A percentile compares a stretch with the other conserved stretches of the same genome.
These are phyloP conservation scores for Albula goreensis DNA, from an alignment of 2,113 vertebrate species.

Conservation along the genomic window DNA sequence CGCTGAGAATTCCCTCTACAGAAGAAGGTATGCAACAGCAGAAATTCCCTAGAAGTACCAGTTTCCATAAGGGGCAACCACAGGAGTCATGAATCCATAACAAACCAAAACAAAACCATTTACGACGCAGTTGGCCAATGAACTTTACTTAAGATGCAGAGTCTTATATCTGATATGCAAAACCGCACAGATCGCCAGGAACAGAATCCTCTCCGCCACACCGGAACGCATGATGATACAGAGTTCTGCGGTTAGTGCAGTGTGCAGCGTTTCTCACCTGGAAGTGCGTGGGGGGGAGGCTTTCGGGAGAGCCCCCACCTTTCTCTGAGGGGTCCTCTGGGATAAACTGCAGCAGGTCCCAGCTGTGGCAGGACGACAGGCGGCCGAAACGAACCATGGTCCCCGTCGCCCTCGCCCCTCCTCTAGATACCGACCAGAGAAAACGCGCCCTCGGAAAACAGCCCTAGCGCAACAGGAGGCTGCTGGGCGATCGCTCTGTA, in stretches of 20 bases:
- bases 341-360: slow-evolving; percentile 67
- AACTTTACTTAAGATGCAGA: too few relatives aligned
- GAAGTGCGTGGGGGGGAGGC: slow-evolving; percentile 19
- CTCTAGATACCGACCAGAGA: not conserved
- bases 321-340: slow-evolving; percentile 45
- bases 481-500: not conserved
- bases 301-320: slow-evolving; percentile 19
- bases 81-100: too few relatives aligned
- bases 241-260: not conserved
- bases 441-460: not conserved
- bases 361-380: slow-evolving; percentile 71
- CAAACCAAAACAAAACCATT: too few relatives aligned
- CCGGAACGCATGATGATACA: not conserved
- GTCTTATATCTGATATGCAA: too few relatives aligned
- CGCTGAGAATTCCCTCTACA: too few relatives aligned
- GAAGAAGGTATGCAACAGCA: too few relatives aligned
- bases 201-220: not conserved
- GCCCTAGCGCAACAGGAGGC: not conserved
- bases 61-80: too few relatives aligned
- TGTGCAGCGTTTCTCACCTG: slow-evolving; percentile 55
- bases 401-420: slow-evolving; percentile 4
- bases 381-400: slow-evolving; percentile 65
- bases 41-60: too few relatives aligned
- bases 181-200: too few relatives aligned
- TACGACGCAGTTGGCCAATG: too few relatives aligned